A percentile compares a stretch with the other conserved stretches of the same genome.
phyloP scores from a whole-genome alignment of 2,888 invertebrate species.

The Azorinus chamasolen region DNA sequence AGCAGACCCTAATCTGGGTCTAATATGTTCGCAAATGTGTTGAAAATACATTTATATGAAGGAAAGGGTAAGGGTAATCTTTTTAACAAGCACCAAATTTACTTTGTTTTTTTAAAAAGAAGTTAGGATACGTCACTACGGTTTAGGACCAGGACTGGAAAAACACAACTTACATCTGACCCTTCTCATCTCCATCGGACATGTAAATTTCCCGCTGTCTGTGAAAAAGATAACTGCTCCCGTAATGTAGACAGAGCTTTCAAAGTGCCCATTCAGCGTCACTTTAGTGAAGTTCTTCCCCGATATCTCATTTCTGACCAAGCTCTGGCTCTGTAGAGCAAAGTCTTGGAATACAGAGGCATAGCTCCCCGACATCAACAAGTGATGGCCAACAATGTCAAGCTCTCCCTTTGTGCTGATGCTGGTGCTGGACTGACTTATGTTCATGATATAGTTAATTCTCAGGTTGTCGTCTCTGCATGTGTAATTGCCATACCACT shows the following conservation, averaged over 20 bases:
- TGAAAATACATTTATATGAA: too few relatives aligned
- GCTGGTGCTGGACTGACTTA: slow-evolving; percentile 38
- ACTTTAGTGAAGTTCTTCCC: slow-evolving; percentile 57
- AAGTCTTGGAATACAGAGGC: slow-evolving; percentile 33
- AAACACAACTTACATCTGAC: slow-evolving; percentile 36
- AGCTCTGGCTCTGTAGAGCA: slow-evolving; percentile 38
- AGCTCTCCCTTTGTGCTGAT: slow-evolving; percentile 42
- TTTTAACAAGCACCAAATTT: too few relatives aligned
- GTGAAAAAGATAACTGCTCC: slow-evolving; percentile 45
- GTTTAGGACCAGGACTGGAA: too few relatives aligned
- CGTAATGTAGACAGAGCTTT: slow-evolving; percentile 27
- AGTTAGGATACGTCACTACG: too few relatives aligned
- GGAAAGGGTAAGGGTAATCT: too few relatives aligned
- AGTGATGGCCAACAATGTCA: slow-evolving; percentile 23
- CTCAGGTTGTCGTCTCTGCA: slow-evolving; percentile 41
- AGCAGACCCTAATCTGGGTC: too few relatives aligned
- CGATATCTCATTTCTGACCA: slow-evolving; percentile 22
- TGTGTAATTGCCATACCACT: slow-evolving; percentile 65
- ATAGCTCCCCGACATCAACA: slow-evolving; percentile 46
- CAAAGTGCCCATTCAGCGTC: slow-evolving; percentile 40
- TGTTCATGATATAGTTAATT: slow-evolving; percentile 41
- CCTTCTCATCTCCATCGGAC: slow-evolving; percentile 52
- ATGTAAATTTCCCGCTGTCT: slow-evolving; percentile 28
- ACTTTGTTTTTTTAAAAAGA: too few relatives aligned
- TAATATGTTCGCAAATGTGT: too few relatives aligned